Base-by-base conservation (phyloP, 2,113 vertebrate species). In the Sphyrna mokarran region DNA sequence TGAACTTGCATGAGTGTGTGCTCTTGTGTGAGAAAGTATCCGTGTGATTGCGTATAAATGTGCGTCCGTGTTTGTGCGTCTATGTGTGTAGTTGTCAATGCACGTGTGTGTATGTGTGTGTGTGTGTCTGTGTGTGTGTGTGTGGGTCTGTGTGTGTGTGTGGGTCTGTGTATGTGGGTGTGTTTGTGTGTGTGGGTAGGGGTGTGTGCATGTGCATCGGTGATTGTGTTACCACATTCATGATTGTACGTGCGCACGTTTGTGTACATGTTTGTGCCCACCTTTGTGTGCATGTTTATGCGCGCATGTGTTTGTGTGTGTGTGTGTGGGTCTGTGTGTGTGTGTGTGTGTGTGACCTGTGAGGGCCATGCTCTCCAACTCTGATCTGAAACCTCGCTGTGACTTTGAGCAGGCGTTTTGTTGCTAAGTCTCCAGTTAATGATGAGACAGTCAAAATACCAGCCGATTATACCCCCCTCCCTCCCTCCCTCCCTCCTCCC, bases 361-460 rank as follows among this genome's bases (percentile, higher is more conserved):
- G 97, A 97, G 26, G 43, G 43, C 43, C 43, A 48, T 3, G 48
- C 29, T 90, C 33, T 90, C 23, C 13, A 33, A 29, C 85, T 87
- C 85, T 14, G 23, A 6, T 33, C 54, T 58, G 48, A 29, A 98
- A 98, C 97, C 96, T 97, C 97, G 97, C 97, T 97, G 97, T 97
- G 97, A 97, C 97, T 97, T 97, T 97, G 98, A 97, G 97, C 97
- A 97, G 97, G 97, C 97, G 97, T 97, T 96, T 96, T 78, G 98
- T 97, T 98, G 98, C 97, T 97, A 97, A 97, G 97, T 97, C 96
- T 96, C 96, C 97, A 97, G 97, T 98, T 98, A 97, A 97, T 97
- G 98, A 97, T 97, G 94, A 70, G 66, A 70, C 97, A 97, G 97
- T 97, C 97, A 97, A 98, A 97, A 98, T 97, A 97, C 97, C 97